Evolutionary conservation across 2,113 vertebrate species (phyloP).

Genomic region (Colinus virginianus): DNA sequence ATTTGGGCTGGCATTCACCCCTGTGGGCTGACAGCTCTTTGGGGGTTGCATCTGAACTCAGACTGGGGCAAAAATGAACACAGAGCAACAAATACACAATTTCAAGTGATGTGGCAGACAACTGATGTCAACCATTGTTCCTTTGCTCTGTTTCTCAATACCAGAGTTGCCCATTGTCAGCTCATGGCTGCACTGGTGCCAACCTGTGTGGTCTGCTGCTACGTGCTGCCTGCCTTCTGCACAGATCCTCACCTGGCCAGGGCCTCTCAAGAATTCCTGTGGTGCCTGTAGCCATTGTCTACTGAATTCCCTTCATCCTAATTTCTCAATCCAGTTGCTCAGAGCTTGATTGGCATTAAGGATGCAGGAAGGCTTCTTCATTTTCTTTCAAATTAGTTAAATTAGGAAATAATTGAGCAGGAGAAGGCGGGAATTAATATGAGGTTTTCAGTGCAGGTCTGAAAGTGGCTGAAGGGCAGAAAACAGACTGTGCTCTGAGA

Average conservation of each 20-base stretch:
- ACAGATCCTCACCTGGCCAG: neutral
- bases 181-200: accelerated
- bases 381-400: neutral
- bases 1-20: neutral
- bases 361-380: neutral
- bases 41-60: neutral
- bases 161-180: neutral
- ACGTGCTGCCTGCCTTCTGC: neutral
- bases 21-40: neutral
- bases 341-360: neutral
- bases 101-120: neutral
- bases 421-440: neutral
- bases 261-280: neutral
- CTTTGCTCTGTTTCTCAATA: neutral
- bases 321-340: neutral
- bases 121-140: neutral
- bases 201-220: accelerated
- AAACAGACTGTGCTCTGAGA: neutral
- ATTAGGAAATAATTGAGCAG: neutral
- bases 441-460: neutral
- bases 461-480: neutral
- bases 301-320: neutral
- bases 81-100: neutral
- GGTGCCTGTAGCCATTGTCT: neutral
- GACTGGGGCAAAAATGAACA: neutral